Evolutionary conservation across 2,113 vertebrate genomes (phyloP).

Genomic region (Prietella phreatophila): DNA sequence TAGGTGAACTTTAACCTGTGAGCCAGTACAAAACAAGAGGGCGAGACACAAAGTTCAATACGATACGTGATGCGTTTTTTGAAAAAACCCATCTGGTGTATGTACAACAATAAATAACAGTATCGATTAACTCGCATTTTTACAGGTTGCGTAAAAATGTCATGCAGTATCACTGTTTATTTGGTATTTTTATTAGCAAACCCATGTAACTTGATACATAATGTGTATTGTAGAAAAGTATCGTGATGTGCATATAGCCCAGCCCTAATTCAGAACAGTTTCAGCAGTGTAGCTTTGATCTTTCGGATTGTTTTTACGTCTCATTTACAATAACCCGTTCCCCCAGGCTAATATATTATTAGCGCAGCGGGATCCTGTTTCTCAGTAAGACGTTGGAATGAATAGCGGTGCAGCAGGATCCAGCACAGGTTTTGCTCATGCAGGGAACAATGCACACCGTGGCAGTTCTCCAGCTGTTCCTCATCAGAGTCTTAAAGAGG

Average conservation of each 20-base stretch:
- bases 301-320: slow-evolving; percentile 6
- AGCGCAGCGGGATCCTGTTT: background rate
- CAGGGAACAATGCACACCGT: slow-evolving; percentile 30
- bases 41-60: background rate
- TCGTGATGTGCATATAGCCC: background rate
- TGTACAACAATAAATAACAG: background rate
- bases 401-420: slow-evolving; percentile 25
- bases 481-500: slow-evolving; percentile 15
- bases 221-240: background rate
- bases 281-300: slow-evolving; percentile 15
- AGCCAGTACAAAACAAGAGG: background rate
- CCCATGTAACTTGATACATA: too few species aligned
- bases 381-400: slow-evolving; percentile 19
- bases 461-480: slow-evolving; percentile 22
- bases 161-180: background rate
- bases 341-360: background rate
- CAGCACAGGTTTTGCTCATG: slow-evolving; percentile 2
- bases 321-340: background rate
- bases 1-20: background rate
- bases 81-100: background rate
- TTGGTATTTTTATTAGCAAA: background rate
- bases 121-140: background rate
- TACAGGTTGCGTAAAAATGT: background rate
- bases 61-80: background rate
- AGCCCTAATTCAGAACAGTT: background rate